phyloP scores from a whole-genome alignment of 2,113 vertebrate genomes.

The Prietella phreatophila region DNA sequence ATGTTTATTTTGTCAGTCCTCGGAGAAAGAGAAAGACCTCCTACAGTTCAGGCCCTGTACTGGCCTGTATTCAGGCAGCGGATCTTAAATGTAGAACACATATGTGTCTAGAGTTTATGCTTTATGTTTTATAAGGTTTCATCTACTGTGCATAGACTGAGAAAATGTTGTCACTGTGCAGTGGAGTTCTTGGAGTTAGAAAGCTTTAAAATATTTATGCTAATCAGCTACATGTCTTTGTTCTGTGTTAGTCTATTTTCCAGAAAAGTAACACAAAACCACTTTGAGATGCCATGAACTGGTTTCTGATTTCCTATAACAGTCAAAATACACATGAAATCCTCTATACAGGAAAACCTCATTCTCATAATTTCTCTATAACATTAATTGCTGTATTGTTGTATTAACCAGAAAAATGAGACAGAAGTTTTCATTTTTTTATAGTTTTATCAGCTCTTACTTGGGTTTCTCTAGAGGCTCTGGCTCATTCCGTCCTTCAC shows the following conservation, averaged over 20 bases:
- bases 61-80: background rate
- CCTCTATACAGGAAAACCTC: background rate
- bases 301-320: background rate
- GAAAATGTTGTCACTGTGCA: background rate
- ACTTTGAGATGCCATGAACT: background rate
- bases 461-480: constrained; percentile 98
- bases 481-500: constrained; percentile 90
- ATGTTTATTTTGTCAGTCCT: background rate
- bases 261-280: background rate
- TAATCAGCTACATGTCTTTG: background rate
- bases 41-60: background rate
- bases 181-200: background rate
- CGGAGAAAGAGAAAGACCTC: background rate
- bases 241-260: too few relatives aligned
- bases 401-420: background rate
- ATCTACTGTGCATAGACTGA: background rate
- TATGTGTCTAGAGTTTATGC: background rate
- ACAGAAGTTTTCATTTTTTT: background rate
- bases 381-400: background rate
- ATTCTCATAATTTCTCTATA: background rate
- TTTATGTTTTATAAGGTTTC: background rate
- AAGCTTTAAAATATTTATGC: background rate
- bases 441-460: constrained; percentile 72
- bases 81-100: background rate
- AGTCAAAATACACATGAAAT: background rate